Base-by-base conservation (phyloP, 35 echinoderm and acorn worm species). In the Diadema setosum region DNA sequence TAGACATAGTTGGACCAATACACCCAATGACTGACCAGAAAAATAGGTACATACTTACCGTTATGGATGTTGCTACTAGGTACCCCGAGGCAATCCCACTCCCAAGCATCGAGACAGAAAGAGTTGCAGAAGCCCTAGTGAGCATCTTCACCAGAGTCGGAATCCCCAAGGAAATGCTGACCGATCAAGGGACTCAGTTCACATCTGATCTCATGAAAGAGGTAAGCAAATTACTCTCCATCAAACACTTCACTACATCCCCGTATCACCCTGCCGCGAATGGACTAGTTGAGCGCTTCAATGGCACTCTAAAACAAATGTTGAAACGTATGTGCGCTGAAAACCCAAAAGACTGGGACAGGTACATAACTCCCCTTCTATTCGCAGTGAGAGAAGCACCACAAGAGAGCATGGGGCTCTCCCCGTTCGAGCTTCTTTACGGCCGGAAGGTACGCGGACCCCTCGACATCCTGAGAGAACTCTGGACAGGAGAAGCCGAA, bases 261-360 rank as follows among this genome's bases (percentile, higher is more conserved):
- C 85, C 94, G 8, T 96, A 96, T 70, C 75, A 96, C 85, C 80
- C 90, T 2, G 58, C 63, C 20, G 61, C 67, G 39, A 94, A 90
- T 65, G 88, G 94, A 34, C 43, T 96, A 27, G 94, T 96, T 20
- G 94, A 93, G 69, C 67, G 86, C 8, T 96, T 84, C 25, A 96
- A 92, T 76, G 80, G 46, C 7, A 89, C 90, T 1, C 43, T 93
- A 0, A 96, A 96, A 82, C 75, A 55, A 17, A 96, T 96, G 80
- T 42, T 96, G 4, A 37, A 86, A 20, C 73, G 82, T 24, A 70
- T 89, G 52, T 83, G 81, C 45, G 85, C 81, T 27, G 65, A n/a
- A n/a, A n/a, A n/a, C n/a, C n/a, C n/a, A n/a, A 64, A 55, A 36
- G 82, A 88, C 61, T 96, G 94, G 94, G 90, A 96, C 39, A 61